phyloP scores from a whole-genome alignment of 2,888 invertebrate species.

The Deroplatys truncata region DNA sequence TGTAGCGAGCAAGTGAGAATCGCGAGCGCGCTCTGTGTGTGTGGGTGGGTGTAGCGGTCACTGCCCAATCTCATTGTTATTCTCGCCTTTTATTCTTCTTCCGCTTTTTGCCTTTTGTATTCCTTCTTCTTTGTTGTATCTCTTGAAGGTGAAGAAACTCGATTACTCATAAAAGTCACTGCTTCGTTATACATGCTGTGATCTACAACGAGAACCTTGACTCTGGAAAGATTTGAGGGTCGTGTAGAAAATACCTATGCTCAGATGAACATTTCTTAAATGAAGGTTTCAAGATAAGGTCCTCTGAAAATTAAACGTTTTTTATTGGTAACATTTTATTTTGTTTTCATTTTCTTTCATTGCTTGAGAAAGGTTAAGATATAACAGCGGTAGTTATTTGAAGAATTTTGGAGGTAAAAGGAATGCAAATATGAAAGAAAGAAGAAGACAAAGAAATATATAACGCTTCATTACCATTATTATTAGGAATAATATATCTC shows the following conservation, averaged over 20 bases:
- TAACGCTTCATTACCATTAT: too few species aligned
- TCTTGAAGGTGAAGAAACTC: not conserved
- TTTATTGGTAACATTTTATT: too few species aligned
- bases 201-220: not conserved
- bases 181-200: not conserved
- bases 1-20: not conserved
- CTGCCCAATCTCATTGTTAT: not conserved
- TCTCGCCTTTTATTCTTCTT: not conserved
- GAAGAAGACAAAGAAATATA: too few species aligned
- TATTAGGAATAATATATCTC: too few species aligned
- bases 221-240: not conserved
- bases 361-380: too few species aligned
- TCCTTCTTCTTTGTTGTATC: not conserved
- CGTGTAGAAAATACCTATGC: not conserved
- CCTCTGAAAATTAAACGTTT: too few species aligned
- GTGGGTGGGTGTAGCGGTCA: slow-evolving; percentile 4
- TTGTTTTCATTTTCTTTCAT: too few species aligned
- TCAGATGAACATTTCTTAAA: too few species aligned
- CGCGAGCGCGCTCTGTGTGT: not conserved
- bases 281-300: too few species aligned
- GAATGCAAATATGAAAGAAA: too few species aligned
- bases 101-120: not conserved
- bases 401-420: too few species aligned
- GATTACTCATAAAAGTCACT: not conserved
- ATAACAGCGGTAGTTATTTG: too few species aligned